These are phyloP conservation scores for Linnaemya tessellans DNA, from an alignment of 2,888 invertebrate species.

Conservation along the genomic window DNA sequence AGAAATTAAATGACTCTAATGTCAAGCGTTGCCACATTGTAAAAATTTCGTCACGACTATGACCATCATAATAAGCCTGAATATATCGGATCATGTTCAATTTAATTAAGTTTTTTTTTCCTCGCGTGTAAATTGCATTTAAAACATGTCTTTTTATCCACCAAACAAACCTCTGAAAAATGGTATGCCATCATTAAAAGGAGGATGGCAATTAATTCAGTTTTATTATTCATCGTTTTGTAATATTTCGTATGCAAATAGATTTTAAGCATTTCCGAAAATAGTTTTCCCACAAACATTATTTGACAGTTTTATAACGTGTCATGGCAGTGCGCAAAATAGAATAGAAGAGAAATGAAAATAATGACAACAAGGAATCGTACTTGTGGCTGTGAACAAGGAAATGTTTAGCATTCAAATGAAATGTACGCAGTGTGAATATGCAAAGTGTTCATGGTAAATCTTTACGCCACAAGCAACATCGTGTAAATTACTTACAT, in stretches of 20 bases:
- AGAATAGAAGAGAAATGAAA: neutral
- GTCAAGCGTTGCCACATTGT: no score
- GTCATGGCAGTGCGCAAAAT: neutral
- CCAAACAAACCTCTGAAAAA: no score
- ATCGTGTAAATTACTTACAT: slow-evolving; percentile 33
- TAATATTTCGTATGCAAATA: slow-evolving; percentile 42
- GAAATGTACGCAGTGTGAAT: slow-evolving; percentile 14
- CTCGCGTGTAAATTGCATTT: no score
- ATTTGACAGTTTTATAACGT: slow-evolving; percentile 19
- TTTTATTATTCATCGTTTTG: neutral
- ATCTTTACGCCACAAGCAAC: neutral
- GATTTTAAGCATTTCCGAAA: slow-evolving; percentile 22
- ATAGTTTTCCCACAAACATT: neutral
- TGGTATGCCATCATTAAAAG: no score
- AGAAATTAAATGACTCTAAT: no score
- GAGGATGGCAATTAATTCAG: neutral
- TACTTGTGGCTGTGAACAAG: neutral
- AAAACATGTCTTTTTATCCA: no score
- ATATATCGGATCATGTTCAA: no score
- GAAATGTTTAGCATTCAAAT: slow-evolving; percentile 27
- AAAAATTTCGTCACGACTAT: no score
- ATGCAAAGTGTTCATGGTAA: neutral
- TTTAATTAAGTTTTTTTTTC: no score
- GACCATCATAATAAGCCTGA: no score
- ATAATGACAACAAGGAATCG: neutral